Base-by-base conservation (phyloP, 2,797 vertebrate species). In the Sitta carolinensis region DNA sequence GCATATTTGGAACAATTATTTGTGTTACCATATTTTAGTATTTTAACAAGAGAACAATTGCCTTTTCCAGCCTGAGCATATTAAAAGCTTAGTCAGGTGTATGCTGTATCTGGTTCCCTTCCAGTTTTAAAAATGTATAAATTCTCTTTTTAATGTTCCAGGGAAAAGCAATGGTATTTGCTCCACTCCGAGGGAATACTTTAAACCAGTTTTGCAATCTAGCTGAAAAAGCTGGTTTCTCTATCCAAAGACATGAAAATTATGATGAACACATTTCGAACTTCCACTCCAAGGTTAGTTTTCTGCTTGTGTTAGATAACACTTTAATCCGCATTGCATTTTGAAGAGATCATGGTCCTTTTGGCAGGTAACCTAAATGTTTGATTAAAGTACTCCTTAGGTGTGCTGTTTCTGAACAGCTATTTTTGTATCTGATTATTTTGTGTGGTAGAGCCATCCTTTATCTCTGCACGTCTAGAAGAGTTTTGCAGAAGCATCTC, bases 181-280 rank as follows among this genome's bases (percentile, higher is more conserved):
- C 99, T 95, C 99, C 99, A 43, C 98, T 95, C 87, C 98, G 99
- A 97, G 99, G 99, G 94, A 98, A 98, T 94, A 99, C 99, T 93
- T 98, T 99, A 97, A 98, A 97, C 92, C 98, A 98, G 97, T 99
- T 99, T 97, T 99, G 98, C 98, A 98, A 97, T 86, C 98, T 99
- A 98, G 99, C 99, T 94, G 98, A 98, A 98, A 98, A 98, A 97
- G 98, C 98, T 27, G 99, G 98, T 96, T 98, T 99, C 96, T 98
- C 94, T 78, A 94, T 99, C 97, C 98, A 98, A 97, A 99, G 98
- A 97, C 98, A 98, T 97, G 98, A 99, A 98, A 98, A 99, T 98
- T 99, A 99, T 67, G 99, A 99, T 91, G 98, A 99, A 96, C 98
- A 98, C 97, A 98, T 99, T 98, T 99, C 98, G 98, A 98, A 99